These are phyloP conservation scores for Myiothlypis coronata DNA, from an alignment of 2,797 vertebrate genomes.

Conservation along the genomic window DNA sequence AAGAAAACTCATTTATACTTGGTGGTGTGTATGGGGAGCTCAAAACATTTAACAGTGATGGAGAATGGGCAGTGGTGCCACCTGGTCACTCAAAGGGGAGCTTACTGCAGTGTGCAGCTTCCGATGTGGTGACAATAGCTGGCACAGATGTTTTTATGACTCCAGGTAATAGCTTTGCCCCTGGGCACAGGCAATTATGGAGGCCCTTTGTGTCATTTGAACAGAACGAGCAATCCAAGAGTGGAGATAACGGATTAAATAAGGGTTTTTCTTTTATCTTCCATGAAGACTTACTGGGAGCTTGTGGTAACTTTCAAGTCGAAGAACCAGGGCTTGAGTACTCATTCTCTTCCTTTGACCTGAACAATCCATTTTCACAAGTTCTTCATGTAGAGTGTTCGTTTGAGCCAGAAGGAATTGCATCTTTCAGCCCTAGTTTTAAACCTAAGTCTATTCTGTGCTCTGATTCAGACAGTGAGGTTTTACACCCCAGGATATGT, in stretches of 20 bases:
- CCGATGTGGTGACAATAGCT: slow-evolving; percentile 93
- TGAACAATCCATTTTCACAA: slow-evolving; percentile 97
- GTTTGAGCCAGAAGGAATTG: slow-evolving; percentile 96
- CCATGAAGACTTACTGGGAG: slow-evolving; percentile 98
- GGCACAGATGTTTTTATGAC: slow-evolving; percentile 97
- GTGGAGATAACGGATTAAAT: slow-evolving; percentile 86
- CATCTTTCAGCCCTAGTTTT: slow-evolving; percentile 93
- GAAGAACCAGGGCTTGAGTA: slow-evolving; percentile 93
- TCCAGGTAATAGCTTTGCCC: slow-evolving; percentile 90
- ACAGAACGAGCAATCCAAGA: slow-evolving; percentile 86
- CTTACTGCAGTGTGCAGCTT: slow-evolving; percentile 87
- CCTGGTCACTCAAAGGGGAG: slow-evolving; percentile 82
- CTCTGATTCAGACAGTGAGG: slow-evolving; percentile 92
- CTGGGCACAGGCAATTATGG: slow-evolving; percentile 93
- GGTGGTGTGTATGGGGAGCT: slow-evolving; percentile 97
- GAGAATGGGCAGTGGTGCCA: slow-evolving; percentile 92
- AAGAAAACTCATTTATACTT: slow-evolving; percentile 91
- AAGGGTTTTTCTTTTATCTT: slow-evolving; percentile 99
- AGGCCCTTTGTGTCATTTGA: slow-evolving; percentile 92
- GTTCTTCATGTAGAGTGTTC: slow-evolving; percentile 98
- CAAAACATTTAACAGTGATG: slow-evolving; percentile 86
- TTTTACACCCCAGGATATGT: slow-evolving; percentile 88
- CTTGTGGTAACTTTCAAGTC: slow-evolving; percentile 88
- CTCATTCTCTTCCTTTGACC: slow-evolving; percentile 93
- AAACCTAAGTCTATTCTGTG: slow-evolving; percentile 97